Evolutionary conservation across 2,797 vertebrate species (phyloP).

Genomic region (Poecilia wingei): DNA sequence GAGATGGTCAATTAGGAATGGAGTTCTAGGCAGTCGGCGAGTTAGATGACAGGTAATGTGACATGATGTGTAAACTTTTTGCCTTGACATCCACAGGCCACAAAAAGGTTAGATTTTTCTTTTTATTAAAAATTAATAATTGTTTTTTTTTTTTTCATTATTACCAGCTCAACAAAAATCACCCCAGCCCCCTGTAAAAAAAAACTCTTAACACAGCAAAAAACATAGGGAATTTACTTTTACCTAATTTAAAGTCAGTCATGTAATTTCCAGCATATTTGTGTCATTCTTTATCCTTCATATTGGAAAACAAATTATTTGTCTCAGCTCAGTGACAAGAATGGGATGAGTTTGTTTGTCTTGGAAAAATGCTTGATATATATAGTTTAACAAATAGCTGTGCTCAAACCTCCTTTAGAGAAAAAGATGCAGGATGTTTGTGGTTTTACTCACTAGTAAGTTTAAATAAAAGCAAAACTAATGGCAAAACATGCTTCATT

Average conservation of each 20-base stretch:
- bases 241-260: neutral
- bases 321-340: neutral
- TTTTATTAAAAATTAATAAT: no score
- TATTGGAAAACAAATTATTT: neutral
- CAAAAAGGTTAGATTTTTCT: no score
- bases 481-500: neutral
- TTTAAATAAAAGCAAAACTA: neutral
- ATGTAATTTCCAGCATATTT: neutral
- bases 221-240: neutral
- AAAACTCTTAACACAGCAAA: no score
- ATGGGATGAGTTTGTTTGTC: neutral
- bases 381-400: neutral
- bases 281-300: neutral
- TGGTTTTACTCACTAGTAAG: neutral
- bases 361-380: neutral
- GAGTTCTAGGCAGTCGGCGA: neutral
- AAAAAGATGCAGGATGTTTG: neutral
- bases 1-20: neutral
- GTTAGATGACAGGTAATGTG: neutral
- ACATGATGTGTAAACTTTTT: neutral
- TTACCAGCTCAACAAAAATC: no score
- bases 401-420: neutral
- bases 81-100: neutral
- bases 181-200: no score
- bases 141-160: no score